Base-by-base conservation (phyloP, 1,140 invertebrate species). In the Carcinoscorpius rotundicauda region DNA sequence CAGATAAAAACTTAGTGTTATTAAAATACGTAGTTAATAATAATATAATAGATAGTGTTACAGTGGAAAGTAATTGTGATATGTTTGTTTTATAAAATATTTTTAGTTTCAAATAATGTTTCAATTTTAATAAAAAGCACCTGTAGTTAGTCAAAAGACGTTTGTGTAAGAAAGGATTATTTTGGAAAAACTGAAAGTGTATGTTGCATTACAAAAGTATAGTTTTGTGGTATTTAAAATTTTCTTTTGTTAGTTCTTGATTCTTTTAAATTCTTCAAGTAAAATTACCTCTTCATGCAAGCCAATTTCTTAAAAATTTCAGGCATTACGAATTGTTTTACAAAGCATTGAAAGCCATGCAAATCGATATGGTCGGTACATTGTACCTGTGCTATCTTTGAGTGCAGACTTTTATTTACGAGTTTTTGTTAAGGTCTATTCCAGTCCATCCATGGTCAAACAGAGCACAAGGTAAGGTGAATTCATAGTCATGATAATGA, bases 381-480 rank as follows among this genome's bases (percentile, higher is more conserved):
- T 97, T 70, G 83, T 85, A 62, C 97, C 97, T 0, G 70, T 99
- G 4, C 72, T 99, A 2, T 93, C 89, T 49, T 75, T 99, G 60
- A 97, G 93, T 64, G 90, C 88, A 4, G 97, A 99, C 78, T 99
- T 99, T 79, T 99, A 99, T 76, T 85, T 98, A 49, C 80, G 97
- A 69, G 85, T 99, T 5, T 97, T 99, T 81, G 91, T 99, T 1
- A 83, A 84, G 73, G 78, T 99, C 3, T 85, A 82, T 62, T 83
- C 85, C 0, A 86, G 93, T 60, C 87, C 89, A 68, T 77, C 82
- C 9, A 85, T 86, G 70, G 94, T 91, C 68, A 98, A 98, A 80
- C 80, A 84, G 71, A 86, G 86, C 64, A 86, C 84, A 49, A 89
- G 82, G 86, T 88, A 73, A 76, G 72, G n/a, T 55, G 29, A 29